A percentile compares a stretch with the other conserved stretches of the same genome.
phyloP scores from a whole-genome alignment of 2,113 vertebrate genomes.

The Xerus inauris region DNA sequence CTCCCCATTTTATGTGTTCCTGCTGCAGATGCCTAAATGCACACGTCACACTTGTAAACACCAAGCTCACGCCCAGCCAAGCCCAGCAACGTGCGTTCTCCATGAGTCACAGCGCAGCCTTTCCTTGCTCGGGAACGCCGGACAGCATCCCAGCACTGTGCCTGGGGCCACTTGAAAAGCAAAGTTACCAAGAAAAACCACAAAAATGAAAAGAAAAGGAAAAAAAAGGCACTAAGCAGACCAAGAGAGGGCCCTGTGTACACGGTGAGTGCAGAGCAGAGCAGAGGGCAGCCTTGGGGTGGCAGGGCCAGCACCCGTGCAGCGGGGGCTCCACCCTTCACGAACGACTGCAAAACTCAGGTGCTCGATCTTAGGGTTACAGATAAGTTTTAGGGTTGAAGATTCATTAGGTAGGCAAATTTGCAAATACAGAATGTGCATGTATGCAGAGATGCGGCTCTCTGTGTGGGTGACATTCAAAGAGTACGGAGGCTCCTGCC shows the following conservation, averaged over 20 bases:
- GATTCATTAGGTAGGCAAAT: neutral
- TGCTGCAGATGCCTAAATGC: accelerated
- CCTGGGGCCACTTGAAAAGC: neutral
- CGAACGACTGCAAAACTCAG: neutral
- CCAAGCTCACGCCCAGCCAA: neutral
- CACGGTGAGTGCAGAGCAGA: accelerated
- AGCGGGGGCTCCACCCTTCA: accelerated
- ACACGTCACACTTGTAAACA: accelerated
- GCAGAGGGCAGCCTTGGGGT: too few species aligned
- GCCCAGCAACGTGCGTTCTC: neutral
- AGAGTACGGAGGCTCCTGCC: neutral
- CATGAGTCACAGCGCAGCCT: neutral
- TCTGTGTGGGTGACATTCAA: too few species aligned
- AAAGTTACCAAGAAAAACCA: neutral
- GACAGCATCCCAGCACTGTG: neutral
- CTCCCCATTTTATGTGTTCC: accelerated
- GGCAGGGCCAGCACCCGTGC: too few species aligned
- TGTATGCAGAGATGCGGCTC: too few species aligned
- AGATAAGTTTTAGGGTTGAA: neutral
- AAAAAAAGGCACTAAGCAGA: neutral
- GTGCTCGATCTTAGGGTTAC: neutral
- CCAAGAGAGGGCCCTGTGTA: too few species aligned
- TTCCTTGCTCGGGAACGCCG: neutral
- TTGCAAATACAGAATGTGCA: neutral
- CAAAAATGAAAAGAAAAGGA: neutral